Evolutionary conservation across 2,797 vertebrate species (phyloP).

Genomic region (Takifugu rubripes): DNA sequence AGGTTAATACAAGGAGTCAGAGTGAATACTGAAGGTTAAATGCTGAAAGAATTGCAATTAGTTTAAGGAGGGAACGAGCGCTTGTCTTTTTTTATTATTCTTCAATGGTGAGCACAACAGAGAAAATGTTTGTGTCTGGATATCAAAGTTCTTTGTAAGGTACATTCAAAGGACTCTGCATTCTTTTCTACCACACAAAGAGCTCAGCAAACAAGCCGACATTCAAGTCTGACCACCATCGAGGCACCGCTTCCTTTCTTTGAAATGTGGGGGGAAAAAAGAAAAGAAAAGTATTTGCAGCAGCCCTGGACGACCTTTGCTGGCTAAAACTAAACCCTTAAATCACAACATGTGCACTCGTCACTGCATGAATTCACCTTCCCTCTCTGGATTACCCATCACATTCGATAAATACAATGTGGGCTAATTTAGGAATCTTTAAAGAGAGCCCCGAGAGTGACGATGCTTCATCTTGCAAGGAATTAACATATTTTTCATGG

Average conservation of each 20-base stretch:
- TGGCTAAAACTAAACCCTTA: conserved; percentile 33
- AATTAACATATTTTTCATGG: conserved; percentile 52
- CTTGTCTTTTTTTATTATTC: not conserved
- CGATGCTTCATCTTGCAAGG: conserved; percentile 31
- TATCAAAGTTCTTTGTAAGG: conserved; percentile 2
- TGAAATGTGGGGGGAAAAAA: conserved; percentile 2
- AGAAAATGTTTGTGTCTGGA: not conserved
- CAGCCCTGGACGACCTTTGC: conserved; percentile 1
- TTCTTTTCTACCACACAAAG: conserved; percentile 16
- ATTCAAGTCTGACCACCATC: conserved; percentile 28
- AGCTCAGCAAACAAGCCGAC: conserved; percentile 1
- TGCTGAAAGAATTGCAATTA: not conserved
- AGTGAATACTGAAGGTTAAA: conserved; percentile 28
- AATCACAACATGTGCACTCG: conserved; percentile 25
- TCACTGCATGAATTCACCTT: conserved; percentile 33
- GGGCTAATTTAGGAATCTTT: conserved; percentile 62
- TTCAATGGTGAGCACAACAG: not conserved
- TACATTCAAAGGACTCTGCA: conserved; percentile 12
- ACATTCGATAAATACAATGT: conserved; percentile 47
- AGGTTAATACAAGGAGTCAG: not conserved
- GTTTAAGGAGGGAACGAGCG: not conserved
- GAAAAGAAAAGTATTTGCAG: not conserved
- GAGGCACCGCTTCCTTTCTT: conserved; percentile 11
- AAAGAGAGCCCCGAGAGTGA: conserved; percentile 47
- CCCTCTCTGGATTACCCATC: conserved; percentile 45